Evolutionary conservation across 2,797 vertebrate species (phyloP).

Genomic region (Malurus leucopterus): DNA sequence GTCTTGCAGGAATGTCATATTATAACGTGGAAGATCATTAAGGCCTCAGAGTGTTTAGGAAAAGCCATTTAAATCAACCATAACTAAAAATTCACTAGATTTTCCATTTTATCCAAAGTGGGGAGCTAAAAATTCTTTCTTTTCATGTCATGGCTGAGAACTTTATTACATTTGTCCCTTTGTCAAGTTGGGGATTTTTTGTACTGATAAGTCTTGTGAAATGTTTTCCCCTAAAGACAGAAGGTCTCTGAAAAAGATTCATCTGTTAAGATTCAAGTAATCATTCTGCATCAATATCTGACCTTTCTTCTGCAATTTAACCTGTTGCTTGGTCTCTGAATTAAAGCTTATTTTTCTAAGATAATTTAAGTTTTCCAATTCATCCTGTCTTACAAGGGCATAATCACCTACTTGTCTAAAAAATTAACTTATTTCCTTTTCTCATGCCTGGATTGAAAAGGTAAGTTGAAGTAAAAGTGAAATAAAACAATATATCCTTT

Average conservation of each 20-base stretch:
- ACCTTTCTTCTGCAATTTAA: neutral
- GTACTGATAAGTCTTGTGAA: neutral
- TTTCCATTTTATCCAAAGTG: neutral
- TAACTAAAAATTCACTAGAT: neutral
- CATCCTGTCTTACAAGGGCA: neutral
- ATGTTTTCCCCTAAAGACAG: neutral
- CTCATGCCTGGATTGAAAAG: neutral
- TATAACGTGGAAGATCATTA: neutral
- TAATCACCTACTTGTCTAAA: neutral
- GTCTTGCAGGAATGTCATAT: neutral
- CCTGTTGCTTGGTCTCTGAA: neutral
- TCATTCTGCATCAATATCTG: neutral
- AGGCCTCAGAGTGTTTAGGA: neutral
- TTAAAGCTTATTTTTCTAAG: neutral
- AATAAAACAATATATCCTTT: neutral
- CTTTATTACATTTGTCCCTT: neutral
- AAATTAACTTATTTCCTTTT: neutral
- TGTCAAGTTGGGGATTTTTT: fast-evolving
- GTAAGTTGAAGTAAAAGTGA: neutral
- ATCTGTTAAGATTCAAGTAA: neutral
- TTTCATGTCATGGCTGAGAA: neutral
- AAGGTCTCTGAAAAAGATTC: neutral
- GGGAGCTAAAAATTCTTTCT: neutral
- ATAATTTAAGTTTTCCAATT: neutral
- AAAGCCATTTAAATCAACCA: neutral